These are phyloP conservation scores for Apis laboriosa DNA, from an alignment of 1,140 invertebrate species.

Conservation along the genomic window DNA sequence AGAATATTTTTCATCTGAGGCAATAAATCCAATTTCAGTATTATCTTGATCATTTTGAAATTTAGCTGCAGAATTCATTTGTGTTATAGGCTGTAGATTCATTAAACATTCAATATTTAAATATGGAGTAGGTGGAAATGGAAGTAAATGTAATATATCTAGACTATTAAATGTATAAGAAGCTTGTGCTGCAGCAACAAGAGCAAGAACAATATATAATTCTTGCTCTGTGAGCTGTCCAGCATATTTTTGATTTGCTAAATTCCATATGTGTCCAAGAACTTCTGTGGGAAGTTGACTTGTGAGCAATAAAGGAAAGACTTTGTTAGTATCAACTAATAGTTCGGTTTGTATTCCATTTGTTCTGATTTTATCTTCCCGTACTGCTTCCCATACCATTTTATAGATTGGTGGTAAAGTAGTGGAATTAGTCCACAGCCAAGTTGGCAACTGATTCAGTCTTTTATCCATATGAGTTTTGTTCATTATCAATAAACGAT, in stretches of 20 bases:
- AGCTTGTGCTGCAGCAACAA: constrained; percentile 85
- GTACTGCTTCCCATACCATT: constrained; percentile 79
- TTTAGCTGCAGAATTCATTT: constrained; percentile 27
- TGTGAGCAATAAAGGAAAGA: constrained; percentile 84
- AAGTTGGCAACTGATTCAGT: constrained; percentile 76
- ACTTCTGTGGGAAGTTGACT: constrained; percentile 83
- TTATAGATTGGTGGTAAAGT: constrained; percentile 80
- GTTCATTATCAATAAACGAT: constrained; percentile 61
- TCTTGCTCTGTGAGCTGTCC: constrained; percentile 84
- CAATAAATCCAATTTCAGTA: constrained; percentile 3
- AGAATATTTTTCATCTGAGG: constrained; percentile 33
- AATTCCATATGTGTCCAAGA: constrained; percentile 84
- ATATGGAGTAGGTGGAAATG: constrained; percentile 81
- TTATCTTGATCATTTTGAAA: constrained; percentile 32
- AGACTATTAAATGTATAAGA: constrained; percentile 81
- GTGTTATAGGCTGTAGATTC: constrained; percentile 51
- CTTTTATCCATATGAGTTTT: constrained; percentile 70
- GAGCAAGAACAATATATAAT: constrained; percentile 83
- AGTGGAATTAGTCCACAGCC: constrained; percentile 80
- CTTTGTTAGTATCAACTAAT: constrained; percentile 83
- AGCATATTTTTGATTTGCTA: constrained; percentile 83
- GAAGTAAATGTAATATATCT: constrained; percentile 80
- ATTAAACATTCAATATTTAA: constrained; percentile 75
- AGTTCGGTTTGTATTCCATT: constrained; percentile 69
- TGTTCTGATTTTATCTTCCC: constrained; percentile 68